Percentiles rank a stretch among this genome's conserved stretches.
Evolutionary conservation across 2,888 invertebrate genomes (phyloP).

Genomic region (Chrysomela aeneicollis): DNA sequence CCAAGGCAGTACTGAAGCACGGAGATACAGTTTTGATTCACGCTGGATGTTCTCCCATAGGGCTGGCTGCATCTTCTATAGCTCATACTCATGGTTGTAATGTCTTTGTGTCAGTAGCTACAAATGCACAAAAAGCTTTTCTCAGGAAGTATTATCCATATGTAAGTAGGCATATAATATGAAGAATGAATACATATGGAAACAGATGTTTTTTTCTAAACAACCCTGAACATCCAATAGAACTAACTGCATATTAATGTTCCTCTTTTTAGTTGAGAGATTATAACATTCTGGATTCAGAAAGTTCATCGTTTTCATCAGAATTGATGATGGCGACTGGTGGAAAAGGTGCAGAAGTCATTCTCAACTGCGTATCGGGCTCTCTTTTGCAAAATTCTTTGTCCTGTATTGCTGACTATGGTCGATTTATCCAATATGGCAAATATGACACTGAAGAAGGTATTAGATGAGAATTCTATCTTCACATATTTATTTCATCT

Average conservation of each 20-base stretch:
- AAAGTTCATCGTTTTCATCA: constrained; percentile 81
- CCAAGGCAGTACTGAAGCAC: constrained; percentile 53
- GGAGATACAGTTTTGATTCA: constrained; percentile 65
- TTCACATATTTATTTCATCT: too few species aligned
- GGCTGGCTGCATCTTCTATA: constrained; percentile 75
- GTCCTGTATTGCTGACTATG: constrained; percentile 67
- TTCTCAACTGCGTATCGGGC: constrained; percentile 89
- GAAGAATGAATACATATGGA: too few species aligned
- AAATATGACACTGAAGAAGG: constrained; percentile 77
- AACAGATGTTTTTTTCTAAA: too few species aligned
- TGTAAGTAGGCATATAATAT: constrained; percentile 48
- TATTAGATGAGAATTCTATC: too few species aligned
- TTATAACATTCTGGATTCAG: constrained; percentile 52
- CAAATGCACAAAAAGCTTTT: constrained; percentile 55
- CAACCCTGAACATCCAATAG: too few species aligned
- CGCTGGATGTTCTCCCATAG: constrained; percentile 70
- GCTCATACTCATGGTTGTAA: constrained; percentile 67
- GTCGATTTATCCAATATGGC: constrained; percentile 85
- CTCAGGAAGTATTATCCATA: constrained; percentile 53
- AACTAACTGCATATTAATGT: too few species aligned
- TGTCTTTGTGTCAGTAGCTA: constrained; percentile 71
- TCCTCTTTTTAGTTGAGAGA: constrained; percentile 54
- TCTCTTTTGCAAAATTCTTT: constrained; percentile 81
- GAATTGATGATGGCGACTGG: constrained; percentile 81
- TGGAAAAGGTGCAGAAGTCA: constrained; percentile 89